phyloP scores from a whole-genome alignment of 2,888 invertebrate genomes.

The Nebria brevicollis region DNA sequence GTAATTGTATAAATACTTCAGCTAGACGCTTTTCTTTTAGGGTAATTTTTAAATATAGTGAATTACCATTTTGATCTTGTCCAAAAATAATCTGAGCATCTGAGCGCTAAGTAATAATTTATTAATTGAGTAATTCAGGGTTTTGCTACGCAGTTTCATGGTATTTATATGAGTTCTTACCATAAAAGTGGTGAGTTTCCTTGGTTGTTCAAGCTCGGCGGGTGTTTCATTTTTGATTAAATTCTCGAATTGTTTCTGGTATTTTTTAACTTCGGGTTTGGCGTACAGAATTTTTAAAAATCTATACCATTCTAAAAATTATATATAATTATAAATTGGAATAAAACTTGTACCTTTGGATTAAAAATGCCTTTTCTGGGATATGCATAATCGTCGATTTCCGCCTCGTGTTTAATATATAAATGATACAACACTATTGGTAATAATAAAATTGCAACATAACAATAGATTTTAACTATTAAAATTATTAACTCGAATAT shows the following conservation, averaged over 20 bases:
- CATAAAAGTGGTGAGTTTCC: slow-evolving; percentile 55
- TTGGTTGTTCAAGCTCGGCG: slow-evolving; percentile 51
- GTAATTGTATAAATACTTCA: slow-evolving; percentile 68
- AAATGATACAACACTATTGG: slow-evolving; percentile 26
- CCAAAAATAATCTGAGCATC: slow-evolving; percentile 66
- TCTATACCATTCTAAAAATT: slow-evolving; percentile 56
- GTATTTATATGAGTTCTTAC: slow-evolving; percentile 47
- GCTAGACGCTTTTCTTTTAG: slow-evolving; percentile 65
- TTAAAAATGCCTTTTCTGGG: slow-evolving; percentile 24
- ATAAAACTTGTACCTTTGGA: slow-evolving; percentile 7
- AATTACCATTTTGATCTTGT: slow-evolving; percentile 68
- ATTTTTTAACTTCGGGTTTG: slow-evolving; percentile 52
- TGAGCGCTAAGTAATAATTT: slow-evolving; percentile 57
- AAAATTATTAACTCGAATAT: slow-evolving; percentile 6
- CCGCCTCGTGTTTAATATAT: slow-evolving; percentile 3
- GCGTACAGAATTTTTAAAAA: slow-evolving; percentile 55
- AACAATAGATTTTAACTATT: slow-evolving; percentile 27
- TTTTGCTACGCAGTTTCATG: background rate
- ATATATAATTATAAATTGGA: background rate
- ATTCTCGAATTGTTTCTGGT: slow-evolving; percentile 51
- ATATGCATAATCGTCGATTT: slow-evolving; percentile 4
- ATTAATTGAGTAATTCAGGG: background rate
- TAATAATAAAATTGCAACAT: slow-evolving; percentile 22
- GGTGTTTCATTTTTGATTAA: slow-evolving; percentile 47
- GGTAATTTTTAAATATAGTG: slow-evolving; percentile 66